These are phyloP conservation scores for Leptocoma aspasia DNA, from an alignment of 2,113 vertebrate species.

Conservation along the genomic window DNA sequence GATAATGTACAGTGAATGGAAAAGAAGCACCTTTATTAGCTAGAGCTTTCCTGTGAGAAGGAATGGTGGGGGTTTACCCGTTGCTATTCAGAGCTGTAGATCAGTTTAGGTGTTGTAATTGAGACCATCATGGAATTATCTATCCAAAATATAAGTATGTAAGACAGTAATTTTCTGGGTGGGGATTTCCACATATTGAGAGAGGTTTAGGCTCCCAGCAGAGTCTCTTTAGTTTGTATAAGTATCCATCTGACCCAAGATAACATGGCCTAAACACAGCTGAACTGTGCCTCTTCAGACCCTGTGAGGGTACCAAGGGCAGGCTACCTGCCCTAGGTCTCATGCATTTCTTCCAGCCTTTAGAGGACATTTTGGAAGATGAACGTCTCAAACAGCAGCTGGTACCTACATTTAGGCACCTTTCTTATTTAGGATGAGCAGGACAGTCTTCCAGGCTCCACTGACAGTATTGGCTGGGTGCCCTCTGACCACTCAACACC, in stretches of 20 bases:
- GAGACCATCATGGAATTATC: not conserved
- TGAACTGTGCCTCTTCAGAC: not conserved
- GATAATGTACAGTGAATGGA: not conserved
- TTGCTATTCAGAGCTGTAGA: not conserved
- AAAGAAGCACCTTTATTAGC: not conserved
- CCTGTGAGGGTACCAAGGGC: not conserved
- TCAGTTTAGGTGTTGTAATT: not conserved
- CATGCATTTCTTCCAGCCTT: not conserved
- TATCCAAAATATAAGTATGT: not conserved
- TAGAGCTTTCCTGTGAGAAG: not conserved
- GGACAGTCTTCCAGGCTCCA: not conserved
- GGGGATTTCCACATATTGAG: not conserved
- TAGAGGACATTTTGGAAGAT: not conserved
- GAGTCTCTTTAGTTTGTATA: not conserved
- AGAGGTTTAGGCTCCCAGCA: not conserved
- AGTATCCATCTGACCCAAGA: not conserved
- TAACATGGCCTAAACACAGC: not conserved
- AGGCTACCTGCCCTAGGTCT: not conserved
- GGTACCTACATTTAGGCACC: not conserved
- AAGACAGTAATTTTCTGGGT: not conserved
- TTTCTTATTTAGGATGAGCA: not conserved
- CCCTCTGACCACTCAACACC: not conserved
- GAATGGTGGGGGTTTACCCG: not conserved
- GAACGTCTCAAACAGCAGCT: not conserved
- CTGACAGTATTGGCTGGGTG: not conserved